Evolutionary conservation across 1,140 invertebrate species (phyloP).

Genomic region (Lepidurus couesii): DNA sequence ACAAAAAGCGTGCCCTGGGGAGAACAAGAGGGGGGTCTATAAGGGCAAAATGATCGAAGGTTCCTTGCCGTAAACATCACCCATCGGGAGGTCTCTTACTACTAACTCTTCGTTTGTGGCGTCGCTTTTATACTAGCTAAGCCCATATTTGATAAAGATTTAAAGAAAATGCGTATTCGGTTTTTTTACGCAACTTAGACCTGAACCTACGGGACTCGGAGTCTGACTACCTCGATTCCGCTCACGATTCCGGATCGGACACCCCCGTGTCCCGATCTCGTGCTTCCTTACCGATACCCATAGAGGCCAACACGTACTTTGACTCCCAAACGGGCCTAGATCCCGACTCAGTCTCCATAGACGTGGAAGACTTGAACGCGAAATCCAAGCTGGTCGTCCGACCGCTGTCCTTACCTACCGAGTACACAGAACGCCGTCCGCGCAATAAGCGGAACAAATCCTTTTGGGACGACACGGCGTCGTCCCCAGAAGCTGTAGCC

Average conservation of each 20-base stretch:
- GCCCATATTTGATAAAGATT: neutral
- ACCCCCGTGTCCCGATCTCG: neutral
- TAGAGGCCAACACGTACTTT: conserved; percentile 28
- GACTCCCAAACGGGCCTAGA: neutral
- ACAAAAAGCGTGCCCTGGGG: neutral
- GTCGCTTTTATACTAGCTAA: neutral
- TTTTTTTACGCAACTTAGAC: neutral
- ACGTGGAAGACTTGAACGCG: conserved; percentile 27
- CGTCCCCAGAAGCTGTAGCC: conserved; percentile 12
- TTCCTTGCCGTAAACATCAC: neutral
- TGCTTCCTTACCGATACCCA: neutral
- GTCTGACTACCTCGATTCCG: neutral
- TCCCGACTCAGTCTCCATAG: conserved; percentile 27
- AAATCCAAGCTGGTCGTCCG: conserved; percentile 32
- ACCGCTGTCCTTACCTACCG: conserved; percentile 31
- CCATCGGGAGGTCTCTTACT: neutral
- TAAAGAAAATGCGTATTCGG: neutral
- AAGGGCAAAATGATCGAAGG: conserved; percentile 3
- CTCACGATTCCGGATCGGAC: neutral
- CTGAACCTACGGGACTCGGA: neutral
- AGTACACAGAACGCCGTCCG: conserved; percentile 23
- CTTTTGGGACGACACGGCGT: neutral
- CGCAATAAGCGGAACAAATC: conserved; percentile 23
- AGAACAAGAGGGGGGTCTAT: neutral
- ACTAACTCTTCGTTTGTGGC: conserved; percentile 17